Evolutionary conservation across 1,140 invertebrate species (phyloP), one percentile per base, ranked within the genome.

Genomic region (Nephotettix cincticeps): DNA sequence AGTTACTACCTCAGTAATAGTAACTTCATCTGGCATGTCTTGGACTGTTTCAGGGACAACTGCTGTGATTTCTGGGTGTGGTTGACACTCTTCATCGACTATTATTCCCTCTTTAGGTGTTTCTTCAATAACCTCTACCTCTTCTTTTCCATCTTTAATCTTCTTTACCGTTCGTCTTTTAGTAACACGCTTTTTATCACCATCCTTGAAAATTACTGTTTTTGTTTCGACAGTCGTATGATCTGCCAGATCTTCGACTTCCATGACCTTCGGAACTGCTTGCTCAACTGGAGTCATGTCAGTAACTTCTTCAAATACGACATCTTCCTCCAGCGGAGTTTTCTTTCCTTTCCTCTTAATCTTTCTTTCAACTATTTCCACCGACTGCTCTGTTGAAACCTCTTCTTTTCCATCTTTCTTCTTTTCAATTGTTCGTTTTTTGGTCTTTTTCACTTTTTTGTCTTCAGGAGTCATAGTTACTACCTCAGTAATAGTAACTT

Each of bases 1-100:
- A 76, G 64, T 68, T 23, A 64, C 77, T n/a, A 81, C 79, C 71
- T 85, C 80, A 17, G 82, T 80, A 0, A 83, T 76, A 2, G 78
- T 78, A 4, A 82, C 79, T 71, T 82, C 80, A 29, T 74, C 72
- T 29, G 70, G 70, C 23, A 72, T 67, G 19, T 78, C 73, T 72
- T 76, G 72, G 1, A 73, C 47, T 63, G 64, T 29, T 58, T 69
- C 64, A 47, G 75, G 65, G 43, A 73, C 58, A 71, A 71, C 43
- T 13, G 17, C 63, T 13, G 71, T 58, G 6, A 73, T 73, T 4
- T 73, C 73, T 14, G 73, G 75, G n/a, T 74, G 40, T 4, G 43
- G 19, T 63, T 68, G 19, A n/a, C 61, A 21, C 40, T 69, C 19
- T 68, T 72, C 71, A 19, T 72, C 71, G 45, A 58, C 11, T 11